phyloP scores from a whole-genome alignment of 2,113 vertebrate genomes.

The Ariopsis seemanni region DNA sequence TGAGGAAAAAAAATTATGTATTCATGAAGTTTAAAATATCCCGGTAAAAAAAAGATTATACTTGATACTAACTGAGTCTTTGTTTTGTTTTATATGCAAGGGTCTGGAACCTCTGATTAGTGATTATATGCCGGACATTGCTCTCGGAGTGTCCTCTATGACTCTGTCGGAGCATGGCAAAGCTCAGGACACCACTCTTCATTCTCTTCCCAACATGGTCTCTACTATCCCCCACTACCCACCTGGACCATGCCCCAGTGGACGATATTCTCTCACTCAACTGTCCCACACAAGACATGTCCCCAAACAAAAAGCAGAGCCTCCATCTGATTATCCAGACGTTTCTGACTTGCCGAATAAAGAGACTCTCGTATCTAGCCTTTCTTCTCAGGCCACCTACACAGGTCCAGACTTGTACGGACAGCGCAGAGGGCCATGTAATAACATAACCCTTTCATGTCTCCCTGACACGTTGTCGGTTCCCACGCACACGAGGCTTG shows the following conservation, averaged over 20 bases:
- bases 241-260: slow-evolving; percentile 30
- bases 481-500: slow-evolving; percentile 62
- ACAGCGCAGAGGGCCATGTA: slow-evolving; percentile 82
- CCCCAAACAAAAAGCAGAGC: slow-evolving; percentile 61
- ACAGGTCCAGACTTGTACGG: slow-evolving; percentile 89
- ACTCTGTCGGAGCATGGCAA: slow-evolving; percentile 90
- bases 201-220: slow-evolving; percentile 36
- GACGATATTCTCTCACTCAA: slow-evolving; percentile 25
- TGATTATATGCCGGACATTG: slow-evolving; percentile 97
- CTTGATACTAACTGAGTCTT: slow-evolving; percentile 5
- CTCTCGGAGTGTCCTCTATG: slow-evolving; percentile 92
- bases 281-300: slow-evolving; percentile 30
- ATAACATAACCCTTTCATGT: slow-evolving; percentile 79
- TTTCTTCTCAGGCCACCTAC: slow-evolving; percentile 75
- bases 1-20: neutral
- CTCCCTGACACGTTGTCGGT: slow-evolving; percentile 79
- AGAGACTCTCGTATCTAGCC: slow-evolving; percentile 73
- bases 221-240: slow-evolving; percentile 62
- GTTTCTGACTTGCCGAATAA: slow-evolving; percentile 91
- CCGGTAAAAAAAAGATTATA: slow-evolving; percentile 18
- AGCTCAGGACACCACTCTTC: slow-evolving; percentile 65
- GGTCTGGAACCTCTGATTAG: slow-evolving; percentile 86
- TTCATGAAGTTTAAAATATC: neutral
- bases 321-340: slow-evolving; percentile 88
- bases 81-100: slow-evolving; percentile 66